Evolutionary conservation across 2,113 vertebrate species (phyloP), one percentile per base, ranked within the genome.

Genomic region (Spilogale gracilis): DNA sequence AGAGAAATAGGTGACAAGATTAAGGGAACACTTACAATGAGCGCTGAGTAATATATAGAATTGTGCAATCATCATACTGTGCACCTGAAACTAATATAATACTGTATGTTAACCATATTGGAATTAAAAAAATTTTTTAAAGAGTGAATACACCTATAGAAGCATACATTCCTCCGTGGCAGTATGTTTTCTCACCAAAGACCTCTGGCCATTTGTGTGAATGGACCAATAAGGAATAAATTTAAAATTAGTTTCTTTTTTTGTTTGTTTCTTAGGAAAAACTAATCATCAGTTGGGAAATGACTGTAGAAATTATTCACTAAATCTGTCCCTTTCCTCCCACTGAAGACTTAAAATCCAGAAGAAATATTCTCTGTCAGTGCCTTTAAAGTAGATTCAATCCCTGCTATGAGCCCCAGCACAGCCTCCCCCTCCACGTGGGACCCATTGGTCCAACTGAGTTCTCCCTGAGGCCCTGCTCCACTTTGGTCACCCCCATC

Each of bases 221-320:
- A 21, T 38, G 27, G 69, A 38, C 63, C 38, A 71, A 45, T 76
- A 32, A 96, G 50, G 10, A 81, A 96, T 48, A 38, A 18, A 69
- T 84, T 69, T 91, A 67, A 91, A 94, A 8, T 88, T 48, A 60
- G 60, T 45, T 93, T n/a, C 54, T 81, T 54, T 81, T 92, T 94
- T 48, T 38, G 38, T 79, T 61, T 25, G 13, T 83, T 79, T 48
- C 1, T 69, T 63, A 50, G 17, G 5, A 87, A 84, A 92, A 87
- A 71, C 21, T 63, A 61, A 80, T n/a, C 11, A 60, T 63, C 52
- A 48, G 52, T 12, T 58, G 23, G 61, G 52, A 54, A 38, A 84
- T 80, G 32, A 18, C 61, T 84, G 48, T 74, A 85, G 50, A 95
- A 93, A 87, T 54, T 74, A 5, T 21, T 92, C 14, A 63, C n/a